Conservation (phyloP, 2,797 vertebrate species). For the Karalla daura region DNA sequence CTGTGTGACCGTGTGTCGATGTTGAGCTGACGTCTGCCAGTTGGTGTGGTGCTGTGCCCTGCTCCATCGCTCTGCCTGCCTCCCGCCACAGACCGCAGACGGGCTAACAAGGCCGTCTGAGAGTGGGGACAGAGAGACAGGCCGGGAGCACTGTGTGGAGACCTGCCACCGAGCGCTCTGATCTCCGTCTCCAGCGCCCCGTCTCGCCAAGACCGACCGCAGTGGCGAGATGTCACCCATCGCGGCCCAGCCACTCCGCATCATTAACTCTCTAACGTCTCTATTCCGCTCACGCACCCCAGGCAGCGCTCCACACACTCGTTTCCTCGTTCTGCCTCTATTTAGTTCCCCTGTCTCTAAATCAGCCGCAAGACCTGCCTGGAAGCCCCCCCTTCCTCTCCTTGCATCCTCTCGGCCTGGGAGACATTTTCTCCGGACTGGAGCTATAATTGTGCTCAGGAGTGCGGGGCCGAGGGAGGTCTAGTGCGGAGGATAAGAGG, state of each 20-base stretch:
- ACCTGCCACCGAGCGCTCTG: constrained; percentile 9
- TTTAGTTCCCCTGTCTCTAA: constrained; percentile 24
- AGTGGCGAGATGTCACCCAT: constrained; percentile 13
- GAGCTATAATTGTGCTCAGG: constrained; percentile 35
- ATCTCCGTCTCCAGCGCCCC: constrained; percentile 13
- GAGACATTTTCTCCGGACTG: constrained; percentile 22
- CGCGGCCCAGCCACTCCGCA: background rate
- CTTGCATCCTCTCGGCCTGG: constrained; percentile 20
- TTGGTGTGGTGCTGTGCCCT: background rate
- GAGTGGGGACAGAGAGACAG: constrained; percentile 14
- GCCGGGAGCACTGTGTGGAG: constrained; percentile 7
- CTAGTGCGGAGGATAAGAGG: constrained; percentile 18
- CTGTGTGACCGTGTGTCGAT: constrained; percentile 17
- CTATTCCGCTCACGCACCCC: constrained; percentile 11
- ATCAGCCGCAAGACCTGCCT: constrained; percentile 19
- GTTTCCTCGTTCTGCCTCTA: constrained; percentile 20
- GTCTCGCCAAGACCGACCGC: constrained; percentile 19
- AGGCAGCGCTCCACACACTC: constrained; percentile 10
- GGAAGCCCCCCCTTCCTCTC: background rate
- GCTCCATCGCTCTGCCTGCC: constrained; percentile 6
- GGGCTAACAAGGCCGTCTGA: background rate
- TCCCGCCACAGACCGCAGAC: constrained; percentile 26
- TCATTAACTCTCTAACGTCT: background rate
- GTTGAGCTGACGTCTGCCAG: constrained; percentile 19
- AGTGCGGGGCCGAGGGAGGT: background rate